Conservation (phyloP, 2,113 vertebrate genomes). For the Circaetus gallicus region DNA sequence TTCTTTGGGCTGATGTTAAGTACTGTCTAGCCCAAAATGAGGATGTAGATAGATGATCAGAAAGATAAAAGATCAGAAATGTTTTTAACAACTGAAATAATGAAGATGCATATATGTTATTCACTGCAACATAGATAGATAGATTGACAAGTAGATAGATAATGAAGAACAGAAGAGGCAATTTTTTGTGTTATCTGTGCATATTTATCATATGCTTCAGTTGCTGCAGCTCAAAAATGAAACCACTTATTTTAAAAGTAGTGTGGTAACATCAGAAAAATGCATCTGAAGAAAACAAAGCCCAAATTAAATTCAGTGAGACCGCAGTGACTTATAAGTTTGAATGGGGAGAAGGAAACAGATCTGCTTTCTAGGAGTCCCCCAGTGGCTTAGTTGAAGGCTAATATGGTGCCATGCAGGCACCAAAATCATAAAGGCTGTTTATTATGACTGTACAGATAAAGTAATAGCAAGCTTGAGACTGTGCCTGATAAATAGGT, state of each 20-base stretch:
- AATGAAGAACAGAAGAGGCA: not conserved
- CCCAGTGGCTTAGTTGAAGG: not conserved
- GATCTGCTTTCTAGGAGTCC: not conserved
- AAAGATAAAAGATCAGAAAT: not conserved
- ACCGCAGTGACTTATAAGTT: not conserved
- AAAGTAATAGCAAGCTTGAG: not conserved
- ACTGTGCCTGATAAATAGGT: not conserved
- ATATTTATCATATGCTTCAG: not conserved
- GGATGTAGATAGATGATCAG: not conserved
- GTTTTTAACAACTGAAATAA: not conserved
- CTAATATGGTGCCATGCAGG: not conserved
- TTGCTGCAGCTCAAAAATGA: not conserved
- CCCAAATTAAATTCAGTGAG: not conserved
- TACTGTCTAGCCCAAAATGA: not conserved
- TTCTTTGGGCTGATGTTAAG: not conserved
- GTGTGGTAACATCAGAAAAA: not conserved
- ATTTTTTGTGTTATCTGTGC: not conserved
- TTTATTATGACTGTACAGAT: not conserved
- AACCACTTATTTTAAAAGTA: not conserved
- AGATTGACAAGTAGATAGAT: not conserved
- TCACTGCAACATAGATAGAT: not conserved
- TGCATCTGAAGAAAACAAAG: not conserved
- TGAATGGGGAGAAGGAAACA: not conserved
- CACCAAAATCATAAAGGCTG: not conserved
- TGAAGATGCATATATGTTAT: not conserved